Conservation (phyloP, 2,113 vertebrate genomes). For the Caranx melampygus region DNA sequence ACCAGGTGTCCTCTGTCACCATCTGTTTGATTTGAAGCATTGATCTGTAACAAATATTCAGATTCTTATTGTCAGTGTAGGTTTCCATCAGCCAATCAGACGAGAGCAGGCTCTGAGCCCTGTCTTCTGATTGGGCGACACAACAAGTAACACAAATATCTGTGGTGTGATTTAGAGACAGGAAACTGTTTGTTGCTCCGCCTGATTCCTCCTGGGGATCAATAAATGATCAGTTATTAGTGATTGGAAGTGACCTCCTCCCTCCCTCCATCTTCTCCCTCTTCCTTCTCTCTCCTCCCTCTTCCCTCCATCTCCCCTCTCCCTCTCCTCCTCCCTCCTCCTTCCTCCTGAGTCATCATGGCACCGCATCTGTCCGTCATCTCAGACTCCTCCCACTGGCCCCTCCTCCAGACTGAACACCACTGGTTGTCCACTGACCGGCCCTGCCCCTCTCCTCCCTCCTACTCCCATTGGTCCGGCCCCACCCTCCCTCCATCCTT, state of each 20-base stretch:
- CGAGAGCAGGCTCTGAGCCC: too few relatives aligned
- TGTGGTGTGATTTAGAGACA: too few relatives aligned
- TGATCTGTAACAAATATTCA: too few relatives aligned
- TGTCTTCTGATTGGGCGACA: too few relatives aligned
- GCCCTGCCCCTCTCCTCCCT: constrained; percentile 18
- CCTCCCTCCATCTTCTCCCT: neutral
- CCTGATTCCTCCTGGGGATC: too few relatives aligned
- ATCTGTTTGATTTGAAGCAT: neutral
- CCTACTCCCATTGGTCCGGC: constrained; percentile 29
- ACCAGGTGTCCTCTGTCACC: neutral
- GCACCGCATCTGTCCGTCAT: constrained; percentile 4
- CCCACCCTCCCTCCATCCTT: neutral
- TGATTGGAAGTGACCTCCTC: too few relatives aligned
- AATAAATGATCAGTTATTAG: too few relatives aligned
- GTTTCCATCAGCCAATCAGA: too few relatives aligned
- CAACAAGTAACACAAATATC: too few relatives aligned
- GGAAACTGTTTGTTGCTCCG: too few relatives aligned
- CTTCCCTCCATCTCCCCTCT: neutral
- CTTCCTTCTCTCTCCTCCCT: neutral
- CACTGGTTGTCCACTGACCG: neutral
- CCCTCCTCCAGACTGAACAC: neutral
- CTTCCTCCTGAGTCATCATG: constrained; percentile 53
- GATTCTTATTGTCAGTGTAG: too few relatives aligned
- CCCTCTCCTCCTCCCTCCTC: neutral
- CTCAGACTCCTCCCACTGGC: constrained; percentile 39